phyloP scores from a whole-genome alignment of 2,888 invertebrate species.

The Dicranocentrus wangi region DNA sequence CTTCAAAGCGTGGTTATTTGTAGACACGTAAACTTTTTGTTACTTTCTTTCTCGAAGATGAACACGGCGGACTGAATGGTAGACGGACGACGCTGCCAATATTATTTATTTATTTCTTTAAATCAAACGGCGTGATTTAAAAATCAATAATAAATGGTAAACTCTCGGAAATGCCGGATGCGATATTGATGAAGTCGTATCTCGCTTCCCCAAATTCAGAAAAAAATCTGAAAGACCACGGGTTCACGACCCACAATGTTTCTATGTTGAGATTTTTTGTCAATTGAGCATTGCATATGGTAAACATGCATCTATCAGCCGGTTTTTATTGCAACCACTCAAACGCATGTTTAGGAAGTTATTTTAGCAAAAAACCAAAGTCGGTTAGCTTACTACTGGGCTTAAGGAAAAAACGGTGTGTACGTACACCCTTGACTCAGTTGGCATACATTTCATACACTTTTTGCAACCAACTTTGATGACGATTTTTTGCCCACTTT shows the following conservation, averaged over 20 bases:
- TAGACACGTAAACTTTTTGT: too few relatives aligned
- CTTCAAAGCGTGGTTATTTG: too few relatives aligned
- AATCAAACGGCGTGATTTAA: too few relatives aligned
- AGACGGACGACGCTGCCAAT: too few relatives aligned
- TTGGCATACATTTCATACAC: constrained; percentile 44
- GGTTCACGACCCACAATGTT: constrained; percentile 4
- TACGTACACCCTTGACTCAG: constrained; percentile 49
- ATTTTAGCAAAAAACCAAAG: constrained; percentile 33
- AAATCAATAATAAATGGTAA: too few relatives aligned
- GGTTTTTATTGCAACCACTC: constrained; percentile 33
- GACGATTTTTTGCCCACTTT: constrained; percentile 53
- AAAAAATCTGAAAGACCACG: neutral
- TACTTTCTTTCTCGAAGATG: too few relatives aligned
- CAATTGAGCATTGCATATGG: constrained; percentile 1
- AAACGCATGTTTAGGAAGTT: constrained; percentile 33
- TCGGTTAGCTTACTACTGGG: neutral
- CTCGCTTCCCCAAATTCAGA: too few relatives aligned
- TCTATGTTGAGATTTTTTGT: neutral
- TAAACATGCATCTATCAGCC: constrained; percentile 13
- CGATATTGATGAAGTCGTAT: too few relatives aligned
- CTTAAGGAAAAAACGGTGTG: constrained; percentile 17
- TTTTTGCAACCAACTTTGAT: constrained; percentile 41
- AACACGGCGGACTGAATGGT: too few relatives aligned
- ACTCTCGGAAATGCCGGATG: too few relatives aligned
- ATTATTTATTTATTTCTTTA: too few relatives aligned